Evolutionary conservation across 2,888 invertebrate species (phyloP).

Genomic region (Dicyrtomina minuta): DNA sequence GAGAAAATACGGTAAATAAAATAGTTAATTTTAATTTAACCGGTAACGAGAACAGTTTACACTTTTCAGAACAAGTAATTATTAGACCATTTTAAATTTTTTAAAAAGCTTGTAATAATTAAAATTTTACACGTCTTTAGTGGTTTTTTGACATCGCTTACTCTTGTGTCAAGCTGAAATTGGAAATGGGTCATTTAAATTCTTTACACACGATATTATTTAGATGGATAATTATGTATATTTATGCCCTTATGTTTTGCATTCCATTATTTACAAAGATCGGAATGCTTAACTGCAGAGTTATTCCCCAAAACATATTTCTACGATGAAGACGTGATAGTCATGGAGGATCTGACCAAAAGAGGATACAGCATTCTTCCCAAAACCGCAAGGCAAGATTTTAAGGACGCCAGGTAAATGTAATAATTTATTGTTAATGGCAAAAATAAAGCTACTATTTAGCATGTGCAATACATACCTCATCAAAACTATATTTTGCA

Average conservation of each 20-base stretch:
- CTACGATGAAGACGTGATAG: conserved; percentile 6
- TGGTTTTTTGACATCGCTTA: too few relatives aligned
- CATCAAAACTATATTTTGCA: neutral
- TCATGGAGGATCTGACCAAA: conserved; percentile 17
- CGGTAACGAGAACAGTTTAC: too few relatives aligned
- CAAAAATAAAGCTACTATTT: neutral
- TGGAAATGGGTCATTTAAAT: too few relatives aligned
- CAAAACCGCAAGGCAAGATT: neutral
- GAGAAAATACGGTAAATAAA: too few relatives aligned
- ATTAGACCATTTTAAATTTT: too few relatives aligned
- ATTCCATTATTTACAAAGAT: neutral
- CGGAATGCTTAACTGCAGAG: neutral
- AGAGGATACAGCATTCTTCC: conserved; percentile 13
- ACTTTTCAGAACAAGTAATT: too few relatives aligned
- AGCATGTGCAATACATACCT: neutral
- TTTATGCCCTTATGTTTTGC: neutral
- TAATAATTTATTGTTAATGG: neutral
- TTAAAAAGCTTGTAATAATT: too few relatives aligned
- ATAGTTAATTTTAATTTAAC: too few relatives aligned
- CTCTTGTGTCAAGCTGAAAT: too few relatives aligned
- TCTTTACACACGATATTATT: too few relatives aligned
- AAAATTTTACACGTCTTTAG: too few relatives aligned
- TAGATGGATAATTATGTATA: too few relatives aligned
- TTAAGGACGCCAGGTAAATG: conserved; percentile 21
- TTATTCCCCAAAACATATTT: conserved; percentile 18